Evolutionary conservation across 2,113 vertebrate genomes (phyloP).

Genomic region (Piaya cayana): DNA sequence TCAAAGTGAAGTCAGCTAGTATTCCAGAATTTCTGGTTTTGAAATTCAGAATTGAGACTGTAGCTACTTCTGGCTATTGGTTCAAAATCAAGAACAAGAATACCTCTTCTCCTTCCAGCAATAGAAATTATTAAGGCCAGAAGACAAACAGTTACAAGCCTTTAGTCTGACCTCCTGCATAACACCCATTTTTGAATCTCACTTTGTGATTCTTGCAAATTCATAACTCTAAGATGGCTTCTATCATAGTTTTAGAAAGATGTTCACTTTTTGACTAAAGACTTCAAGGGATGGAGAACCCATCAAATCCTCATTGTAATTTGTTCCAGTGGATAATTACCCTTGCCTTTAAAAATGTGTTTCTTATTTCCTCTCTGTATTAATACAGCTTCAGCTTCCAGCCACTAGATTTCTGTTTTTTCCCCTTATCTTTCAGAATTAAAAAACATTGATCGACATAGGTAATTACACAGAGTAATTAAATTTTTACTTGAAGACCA

Average conservation of each 20-base stretch:
- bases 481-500: not conserved
- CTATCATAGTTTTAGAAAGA: not conserved
- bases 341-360: not conserved
- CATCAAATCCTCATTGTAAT: not conserved
- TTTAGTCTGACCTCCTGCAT: not conserved
- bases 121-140: not conserved
- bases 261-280: not conserved
- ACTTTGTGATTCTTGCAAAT: not conserved
- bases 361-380: not conserved
- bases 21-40: not conserved
- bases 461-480: not conserved
- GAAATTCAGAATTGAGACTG: not conserved
- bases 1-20: not conserved
- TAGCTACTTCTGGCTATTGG: not conserved
- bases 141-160: not conserved
- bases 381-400: not conserved
- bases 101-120: not conserved
- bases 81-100: not conserved
- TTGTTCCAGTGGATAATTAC: not conserved
- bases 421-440: not conserved
- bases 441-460: not conserved
- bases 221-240: not conserved
- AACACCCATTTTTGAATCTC: not conserved
- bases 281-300: conserved; percentile 14
- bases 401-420: not conserved